Conservation (phyloP, 2,888 invertebrate genomes). For the Hirtodrosophila cameraria region DNA sequence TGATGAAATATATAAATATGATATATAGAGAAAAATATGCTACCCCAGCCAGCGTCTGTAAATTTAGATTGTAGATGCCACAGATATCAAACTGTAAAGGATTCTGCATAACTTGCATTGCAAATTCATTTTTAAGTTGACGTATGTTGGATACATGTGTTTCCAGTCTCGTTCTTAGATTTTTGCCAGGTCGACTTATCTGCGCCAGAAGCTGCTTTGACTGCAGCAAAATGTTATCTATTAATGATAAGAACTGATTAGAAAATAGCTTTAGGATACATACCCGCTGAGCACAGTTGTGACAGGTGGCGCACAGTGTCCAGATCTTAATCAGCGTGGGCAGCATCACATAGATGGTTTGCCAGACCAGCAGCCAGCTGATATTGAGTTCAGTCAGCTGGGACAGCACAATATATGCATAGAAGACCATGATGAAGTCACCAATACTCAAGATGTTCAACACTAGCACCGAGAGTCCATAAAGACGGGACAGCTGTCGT, state of each 20-base stretch:
- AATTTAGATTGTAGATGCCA: conserved; percentile 67
- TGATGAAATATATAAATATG: background rate
- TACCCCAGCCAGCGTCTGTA: conserved; percentile 56
- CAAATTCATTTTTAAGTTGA: conserved; percentile 51
- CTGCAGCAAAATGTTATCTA: conserved; percentile 16
- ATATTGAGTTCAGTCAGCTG: background rate
- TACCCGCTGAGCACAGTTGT: conserved; percentile 53
- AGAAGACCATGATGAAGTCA: conserved; percentile 58
- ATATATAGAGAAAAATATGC: background rate
- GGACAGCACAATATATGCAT: conserved; percentile 42
- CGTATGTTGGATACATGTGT: background rate
- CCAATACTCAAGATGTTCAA: conserved; percentile 65
- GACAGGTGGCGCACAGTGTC: conserved; percentile 52
- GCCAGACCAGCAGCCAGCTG: conserved; percentile 20
- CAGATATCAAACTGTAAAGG: conserved; percentile 59
- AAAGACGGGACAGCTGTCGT: conserved; percentile 45
- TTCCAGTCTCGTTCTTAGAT: background rate
- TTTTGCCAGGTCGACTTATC: conserved; percentile 21
- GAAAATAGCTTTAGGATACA: no score
- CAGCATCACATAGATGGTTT: conserved; percentile 29
- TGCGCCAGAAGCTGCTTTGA: conserved; percentile 37
- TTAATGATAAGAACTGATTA: no score
- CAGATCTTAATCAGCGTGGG: conserved; percentile 56
- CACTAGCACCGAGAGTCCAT: conserved; percentile 58
- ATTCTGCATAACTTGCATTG: conserved; percentile 69